Percentiles rank a stretch among this genome's conserved stretches.
These are phyloP conservation scores for Semnopithecus entellus DNA, from an alignment of 2,113 vertebrate genomes.

Conservation along the genomic window DNA sequence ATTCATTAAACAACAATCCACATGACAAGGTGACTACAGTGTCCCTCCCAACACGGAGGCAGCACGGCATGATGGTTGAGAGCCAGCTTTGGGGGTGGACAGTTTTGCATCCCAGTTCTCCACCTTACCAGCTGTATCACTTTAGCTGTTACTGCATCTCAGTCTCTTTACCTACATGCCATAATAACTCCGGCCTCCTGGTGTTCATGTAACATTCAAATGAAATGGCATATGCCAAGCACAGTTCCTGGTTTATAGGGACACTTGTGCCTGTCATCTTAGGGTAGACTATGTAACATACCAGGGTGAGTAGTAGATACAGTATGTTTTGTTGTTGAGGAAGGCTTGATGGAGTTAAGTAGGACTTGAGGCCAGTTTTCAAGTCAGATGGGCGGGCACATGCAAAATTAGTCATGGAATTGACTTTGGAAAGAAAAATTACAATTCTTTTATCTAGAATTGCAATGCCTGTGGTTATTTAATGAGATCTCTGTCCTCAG, in stretches of 20 bases:
- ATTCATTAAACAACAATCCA: background rate
- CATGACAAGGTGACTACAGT: background rate
- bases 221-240: background rate
- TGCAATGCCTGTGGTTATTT: background rate
- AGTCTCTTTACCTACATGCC: background rate
- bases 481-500: background rate
- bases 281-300: too few relatives aligned
- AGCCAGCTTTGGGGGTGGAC: background rate
- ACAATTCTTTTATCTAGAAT: background rate
- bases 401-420: background rate
- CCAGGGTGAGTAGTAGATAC: background rate
- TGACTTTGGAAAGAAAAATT: constrained; percentile 1
- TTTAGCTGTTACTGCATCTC: background rate
- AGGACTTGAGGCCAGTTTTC: background rate
- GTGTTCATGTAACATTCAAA: background rate
- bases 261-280: background rate
- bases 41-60: fast-evolving
- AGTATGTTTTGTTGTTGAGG: background rate
- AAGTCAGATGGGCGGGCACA: background rate
- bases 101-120: background rate
- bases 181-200: background rate
- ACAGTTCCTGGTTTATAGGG: background rate
- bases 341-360: background rate
- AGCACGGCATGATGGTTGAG: background rate
- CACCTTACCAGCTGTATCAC: background rate